Evolutionary conservation across 2,888 invertebrate genomes (phyloP).

Genomic region (Drosophila silvestris): DNA sequence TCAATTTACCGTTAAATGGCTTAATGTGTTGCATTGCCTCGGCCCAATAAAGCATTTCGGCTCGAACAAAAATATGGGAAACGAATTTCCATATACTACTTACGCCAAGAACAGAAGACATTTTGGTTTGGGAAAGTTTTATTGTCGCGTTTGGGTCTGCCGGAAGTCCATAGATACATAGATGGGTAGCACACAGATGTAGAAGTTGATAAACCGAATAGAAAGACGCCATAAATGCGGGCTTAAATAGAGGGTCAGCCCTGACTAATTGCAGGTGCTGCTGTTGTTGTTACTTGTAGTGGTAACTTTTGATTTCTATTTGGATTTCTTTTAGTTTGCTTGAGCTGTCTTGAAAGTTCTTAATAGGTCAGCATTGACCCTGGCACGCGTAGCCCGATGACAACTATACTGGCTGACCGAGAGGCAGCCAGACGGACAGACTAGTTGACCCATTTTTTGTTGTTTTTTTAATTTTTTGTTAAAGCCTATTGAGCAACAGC

Average conservation of each 20-base stretch:
- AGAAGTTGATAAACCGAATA: conserved; percentile 21
- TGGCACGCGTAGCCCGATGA: conserved; percentile 15
- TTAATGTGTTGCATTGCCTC: conserved; percentile 49
- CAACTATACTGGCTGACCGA: conserved; percentile 1
- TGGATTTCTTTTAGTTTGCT: conserved; percentile 44
- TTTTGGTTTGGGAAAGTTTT: conserved; percentile 35
- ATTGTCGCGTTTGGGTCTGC: neutral
- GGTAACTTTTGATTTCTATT: conserved; percentile 59
- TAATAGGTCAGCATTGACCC: conserved; percentile 30
- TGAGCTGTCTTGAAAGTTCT: conserved; percentile 54
- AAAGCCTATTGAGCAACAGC: conserved; percentile 47
- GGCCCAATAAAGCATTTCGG: conserved; percentile 37
- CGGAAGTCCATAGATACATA: conserved; percentile 44
- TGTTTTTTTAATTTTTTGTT: neutral
- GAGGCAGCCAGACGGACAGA: conserved; percentile 8
- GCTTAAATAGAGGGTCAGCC: conserved; percentile 44
- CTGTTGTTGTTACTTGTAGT: conserved; percentile 10
- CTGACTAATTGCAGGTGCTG: conserved; percentile 61
- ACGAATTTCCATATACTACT: conserved; percentile 43
- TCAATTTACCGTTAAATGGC: conserved; percentile 62
- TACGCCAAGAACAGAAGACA: neutral
- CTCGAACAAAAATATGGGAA: conserved; percentile 24
- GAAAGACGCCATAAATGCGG: conserved; percentile 29
- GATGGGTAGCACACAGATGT: conserved; percentile 7
- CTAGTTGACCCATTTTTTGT: conserved; percentile 25